These are phyloP conservation scores for Drosophila putrida DNA, from an alignment of 2,888 invertebrate genomes.

Conservation along the genomic window DNA sequence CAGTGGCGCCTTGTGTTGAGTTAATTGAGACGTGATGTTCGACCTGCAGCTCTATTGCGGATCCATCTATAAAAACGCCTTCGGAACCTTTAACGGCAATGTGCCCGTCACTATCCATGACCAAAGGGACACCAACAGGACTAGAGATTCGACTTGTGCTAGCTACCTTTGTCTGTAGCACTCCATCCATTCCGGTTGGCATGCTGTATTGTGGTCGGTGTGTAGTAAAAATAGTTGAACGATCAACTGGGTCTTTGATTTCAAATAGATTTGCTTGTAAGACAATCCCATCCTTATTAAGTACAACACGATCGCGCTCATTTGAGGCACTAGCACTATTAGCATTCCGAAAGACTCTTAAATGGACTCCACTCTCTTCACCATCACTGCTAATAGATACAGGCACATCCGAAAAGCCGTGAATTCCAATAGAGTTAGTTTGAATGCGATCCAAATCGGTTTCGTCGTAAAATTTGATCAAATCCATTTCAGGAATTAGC, in stretches of 20 bases:
- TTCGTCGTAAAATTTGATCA: conserved; percentile 92
- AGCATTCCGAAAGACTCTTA: conserved; percentile 83
- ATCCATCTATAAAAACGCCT: conserved; percentile 91
- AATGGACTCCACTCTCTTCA: conserved; percentile 76
- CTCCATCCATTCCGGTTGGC: conserved; percentile 88
- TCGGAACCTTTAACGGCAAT: conserved; percentile 92
- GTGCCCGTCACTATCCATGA: conserved; percentile 89
- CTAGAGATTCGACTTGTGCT: conserved; percentile 91
- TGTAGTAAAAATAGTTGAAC: conserved; percentile 90
- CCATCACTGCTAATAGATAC: conserved; percentile 85
- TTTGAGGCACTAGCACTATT: conserved; percentile 58
- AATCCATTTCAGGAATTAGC: conserved; percentile 90
- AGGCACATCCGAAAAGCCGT: conserved; percentile 87
- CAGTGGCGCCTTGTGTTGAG: conserved; percentile 91
- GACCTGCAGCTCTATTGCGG: conserved; percentile 90
- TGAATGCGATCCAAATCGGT: conserved; percentile 92
- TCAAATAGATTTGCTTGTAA: conserved; percentile 90
- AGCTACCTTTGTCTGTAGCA: conserved; percentile 88
- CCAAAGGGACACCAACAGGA: conserved; percentile 89
- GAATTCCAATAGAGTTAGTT: conserved; percentile 89
- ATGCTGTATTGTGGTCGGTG: conserved; percentile 90
- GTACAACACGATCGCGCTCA: conserved; percentile 85
- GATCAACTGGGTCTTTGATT: conserved; percentile 89
- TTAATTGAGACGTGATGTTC: conserved; percentile 92
- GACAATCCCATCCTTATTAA: conserved; percentile 89